Conservation (phyloP, 1,140 invertebrate species). For the Halotydeus destructor region DNA sequence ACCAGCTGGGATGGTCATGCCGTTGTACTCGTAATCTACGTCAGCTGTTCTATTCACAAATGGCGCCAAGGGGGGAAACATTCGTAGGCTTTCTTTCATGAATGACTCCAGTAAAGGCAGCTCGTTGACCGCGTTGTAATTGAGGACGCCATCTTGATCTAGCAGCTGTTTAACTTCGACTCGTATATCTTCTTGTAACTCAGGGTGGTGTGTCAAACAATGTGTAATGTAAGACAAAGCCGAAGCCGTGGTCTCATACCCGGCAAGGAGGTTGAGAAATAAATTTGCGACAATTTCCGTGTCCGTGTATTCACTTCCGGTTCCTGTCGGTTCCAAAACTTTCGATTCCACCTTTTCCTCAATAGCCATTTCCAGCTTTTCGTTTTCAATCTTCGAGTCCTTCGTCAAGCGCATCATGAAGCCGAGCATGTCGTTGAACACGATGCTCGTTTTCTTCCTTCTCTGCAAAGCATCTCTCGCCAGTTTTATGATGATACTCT, state of each 20-base stretch:
- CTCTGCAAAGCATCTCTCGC: not conserved
- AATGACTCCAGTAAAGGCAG: constrained; percentile 21
- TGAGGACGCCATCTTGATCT: not conserved
- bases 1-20: constrained; percentile 27
- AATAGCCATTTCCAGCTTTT: not conserved
- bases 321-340: too few species aligned
- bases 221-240: constrained; percentile 17
- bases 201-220: constrained; percentile 7
- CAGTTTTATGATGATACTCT: not conserved
- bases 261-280: constrained; percentile 44
- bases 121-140: constrained; percentile 17
- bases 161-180: not conserved
- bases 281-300: constrained; percentile 29
- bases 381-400: not conserved
- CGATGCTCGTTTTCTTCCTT: not conserved
- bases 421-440: constrained; percentile 6
- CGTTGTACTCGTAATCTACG: constrained; percentile 24
- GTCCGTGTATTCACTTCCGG: not conserved
- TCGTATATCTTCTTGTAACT: constrained; percentile 5
- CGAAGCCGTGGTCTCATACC: constrained; percentile 34
- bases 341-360: too few species aligned
- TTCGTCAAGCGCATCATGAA: constrained; percentile 7
- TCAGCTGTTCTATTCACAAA: constrained; percentile 11
- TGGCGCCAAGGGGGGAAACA: constrained; percentile 50
- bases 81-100: constrained; percentile 20